Evolutionary conservation across 2,113 vertebrate genomes (phyloP).

Genomic region (Mystacornis crossleyi): DNA sequence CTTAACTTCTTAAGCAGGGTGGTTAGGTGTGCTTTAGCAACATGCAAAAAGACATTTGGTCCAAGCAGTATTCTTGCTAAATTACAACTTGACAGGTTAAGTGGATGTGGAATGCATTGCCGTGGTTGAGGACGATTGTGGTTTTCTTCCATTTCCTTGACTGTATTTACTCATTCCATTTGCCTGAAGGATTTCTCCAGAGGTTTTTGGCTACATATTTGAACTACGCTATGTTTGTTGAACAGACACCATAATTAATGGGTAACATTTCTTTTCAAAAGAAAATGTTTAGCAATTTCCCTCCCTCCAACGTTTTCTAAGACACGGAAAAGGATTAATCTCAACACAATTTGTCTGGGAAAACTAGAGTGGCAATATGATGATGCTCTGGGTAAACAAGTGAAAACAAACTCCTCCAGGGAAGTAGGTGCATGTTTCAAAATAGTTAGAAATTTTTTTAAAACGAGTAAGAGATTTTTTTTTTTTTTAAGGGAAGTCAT

Average conservation of each 20-base stretch:
- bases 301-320: neutral
- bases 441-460: neutral
- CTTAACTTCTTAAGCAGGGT: neutral
- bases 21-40: neutral
- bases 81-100: neutral
- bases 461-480: neutral
- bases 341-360: neutral
- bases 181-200: neutral
- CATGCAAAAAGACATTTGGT: neutral
- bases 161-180: neutral
- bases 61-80: neutral
- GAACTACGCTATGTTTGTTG: neutral
- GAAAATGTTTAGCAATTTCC: neutral
- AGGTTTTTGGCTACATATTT: neutral
- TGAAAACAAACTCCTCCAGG: neutral
- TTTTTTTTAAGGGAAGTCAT: neutral
- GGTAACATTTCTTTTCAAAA: neutral
- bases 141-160: neutral
- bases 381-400: neutral
- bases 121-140: fast-evolving
- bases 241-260: neutral
- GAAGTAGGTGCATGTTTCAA: neutral
- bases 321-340: neutral
- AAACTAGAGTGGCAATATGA: neutral
- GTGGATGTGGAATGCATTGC: neutral